phyloP scores from a whole-genome alignment of 2,888 invertebrate species.

The Malachius bipustulatus region DNA sequence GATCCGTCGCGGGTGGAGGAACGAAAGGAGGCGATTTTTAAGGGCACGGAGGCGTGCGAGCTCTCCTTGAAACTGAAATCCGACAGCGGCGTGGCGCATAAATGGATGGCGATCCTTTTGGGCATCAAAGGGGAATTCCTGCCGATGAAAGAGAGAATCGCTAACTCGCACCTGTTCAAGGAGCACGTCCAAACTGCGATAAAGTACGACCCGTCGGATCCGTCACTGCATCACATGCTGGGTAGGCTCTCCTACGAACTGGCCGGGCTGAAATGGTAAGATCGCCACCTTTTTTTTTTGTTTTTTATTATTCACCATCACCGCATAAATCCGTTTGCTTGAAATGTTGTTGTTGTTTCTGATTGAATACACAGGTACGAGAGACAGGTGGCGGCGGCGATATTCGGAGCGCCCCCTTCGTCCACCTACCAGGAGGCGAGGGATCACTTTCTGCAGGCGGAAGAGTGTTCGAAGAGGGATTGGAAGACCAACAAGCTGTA shows the following conservation, averaged over 20 bases:
- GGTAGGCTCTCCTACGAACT: slow-evolving; percentile 60
- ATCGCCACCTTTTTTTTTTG: slow-evolving; percentile 5
- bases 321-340: too few relatives aligned
- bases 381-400: slow-evolving; percentile 48
- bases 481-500: slow-evolving; percentile 47
- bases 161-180: slow-evolving; percentile 53
- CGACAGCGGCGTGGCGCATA: slow-evolving; percentile 48
- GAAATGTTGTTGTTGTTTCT: too few relatives aligned
- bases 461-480: slow-evolving; percentile 36
- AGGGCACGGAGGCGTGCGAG: slow-evolving; percentile 42
- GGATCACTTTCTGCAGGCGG: slow-evolving; percentile 42
- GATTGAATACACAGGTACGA: too few relatives aligned
- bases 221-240: slow-evolving; percentile 51
- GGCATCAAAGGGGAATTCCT: slow-evolving; percentile 50
- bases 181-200: slow-evolving; percentile 56
- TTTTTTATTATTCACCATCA: too few relatives aligned
- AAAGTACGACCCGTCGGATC: slow-evolving; percentile 46
- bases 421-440: slow-evolving; percentile 52
- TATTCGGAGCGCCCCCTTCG: slow-evolving; percentile 52
- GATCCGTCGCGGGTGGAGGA: slow-evolving; percentile 17
- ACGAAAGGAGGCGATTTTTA: slow-evolving; percentile 25
- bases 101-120: slow-evolving; percentile 61
- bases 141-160: slow-evolving; percentile 49
- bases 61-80: slow-evolving; percentile 41
- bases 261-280: slow-evolving; percentile 32